phyloP scores from a whole-genome alignment of 2,797 vertebrate species.

The Hybognathus amarus region DNA sequence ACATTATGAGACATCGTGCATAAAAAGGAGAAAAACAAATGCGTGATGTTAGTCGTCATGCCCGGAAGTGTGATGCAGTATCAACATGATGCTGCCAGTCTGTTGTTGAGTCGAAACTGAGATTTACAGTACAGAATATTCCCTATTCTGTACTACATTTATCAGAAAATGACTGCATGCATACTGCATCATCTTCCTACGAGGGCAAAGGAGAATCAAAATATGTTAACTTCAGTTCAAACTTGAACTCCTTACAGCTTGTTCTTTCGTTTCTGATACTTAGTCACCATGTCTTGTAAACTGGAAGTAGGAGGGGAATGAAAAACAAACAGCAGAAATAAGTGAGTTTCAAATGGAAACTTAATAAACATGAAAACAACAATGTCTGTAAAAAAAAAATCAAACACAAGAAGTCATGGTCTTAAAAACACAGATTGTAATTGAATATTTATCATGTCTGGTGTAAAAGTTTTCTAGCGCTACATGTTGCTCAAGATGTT shows the following conservation, averaged over 20 bases:
- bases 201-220: constrained; percentile 39
- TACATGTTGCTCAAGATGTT: constrained; percentile 29
- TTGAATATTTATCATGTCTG: constrained; percentile 31
- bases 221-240: constrained; percentile 46
- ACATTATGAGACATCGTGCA: constrained; percentile 72
- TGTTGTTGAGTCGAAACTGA: not conserved
- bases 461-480: constrained; percentile 25
- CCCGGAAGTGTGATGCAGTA: constrained; percentile 72
- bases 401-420: not conserved
- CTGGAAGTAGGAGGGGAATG: constrained; percentile 75
- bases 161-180: constrained; percentile 52
- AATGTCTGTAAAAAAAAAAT: constrained; percentile 13
- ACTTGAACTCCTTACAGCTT: constrained; percentile 86
- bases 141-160: not conserved
- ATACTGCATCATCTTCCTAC: constrained; percentile 72
- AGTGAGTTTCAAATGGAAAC: constrained; percentile 45
- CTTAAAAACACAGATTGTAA: not conserved
- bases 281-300: constrained; percentile 98
- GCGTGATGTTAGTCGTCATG: constrained; percentile 54
- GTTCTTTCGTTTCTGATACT: constrained; percentile 97
- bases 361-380: constrained; percentile 43
- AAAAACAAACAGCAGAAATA: constrained; percentile 56
- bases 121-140: constrained; percentile 22
- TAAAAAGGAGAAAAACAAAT: constrained; percentile 52
- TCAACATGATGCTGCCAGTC: constrained; percentile 35